Evolutionary conservation across 2,797 vertebrate species (phyloP).

Genomic region (Falco concolor): DNA sequence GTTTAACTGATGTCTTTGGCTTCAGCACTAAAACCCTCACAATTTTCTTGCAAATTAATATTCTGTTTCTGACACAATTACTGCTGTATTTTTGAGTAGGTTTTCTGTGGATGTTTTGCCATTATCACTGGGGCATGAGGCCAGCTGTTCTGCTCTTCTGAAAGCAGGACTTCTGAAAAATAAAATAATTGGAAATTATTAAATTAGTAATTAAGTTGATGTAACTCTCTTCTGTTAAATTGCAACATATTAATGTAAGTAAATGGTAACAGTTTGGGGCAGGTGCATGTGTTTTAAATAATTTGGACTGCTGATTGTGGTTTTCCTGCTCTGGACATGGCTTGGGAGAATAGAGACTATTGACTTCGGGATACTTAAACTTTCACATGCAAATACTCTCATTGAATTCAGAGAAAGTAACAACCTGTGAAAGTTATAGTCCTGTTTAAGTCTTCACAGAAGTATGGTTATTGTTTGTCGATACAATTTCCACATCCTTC

Average conservation of each 20-base stretch:
- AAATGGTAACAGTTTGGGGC: neutral
- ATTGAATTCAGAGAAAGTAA: neutral
- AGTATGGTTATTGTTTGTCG: neutral
- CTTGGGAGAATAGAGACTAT: neutral
- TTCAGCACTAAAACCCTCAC: neutral
- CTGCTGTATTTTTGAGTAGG: neutral
- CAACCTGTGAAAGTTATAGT: neutral
- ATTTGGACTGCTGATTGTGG: neutral
- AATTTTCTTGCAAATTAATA: neutral
- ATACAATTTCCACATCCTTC: neutral
- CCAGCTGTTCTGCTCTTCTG: neutral
- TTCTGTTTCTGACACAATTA: neutral
- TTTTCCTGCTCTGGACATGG: neutral
- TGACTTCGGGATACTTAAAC: neutral
- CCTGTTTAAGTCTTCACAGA: neutral
- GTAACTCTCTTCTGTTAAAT: neutral
- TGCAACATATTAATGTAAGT: fast-evolving
- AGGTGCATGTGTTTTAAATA: neutral
- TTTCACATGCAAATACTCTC: neutral
- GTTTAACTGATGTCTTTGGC: neutral
- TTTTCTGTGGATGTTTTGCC: neutral
- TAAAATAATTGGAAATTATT: neutral
- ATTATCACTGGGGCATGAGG: neutral
- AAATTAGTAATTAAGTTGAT: neutral
- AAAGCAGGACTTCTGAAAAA: neutral